Percentiles rank a stretch among this genome's conserved stretches.
These are phyloP conservation scores for Holacanthella duospinosa DNA, from an alignment of 2,888 invertebrate species.

Conservation along the genomic window DNA sequence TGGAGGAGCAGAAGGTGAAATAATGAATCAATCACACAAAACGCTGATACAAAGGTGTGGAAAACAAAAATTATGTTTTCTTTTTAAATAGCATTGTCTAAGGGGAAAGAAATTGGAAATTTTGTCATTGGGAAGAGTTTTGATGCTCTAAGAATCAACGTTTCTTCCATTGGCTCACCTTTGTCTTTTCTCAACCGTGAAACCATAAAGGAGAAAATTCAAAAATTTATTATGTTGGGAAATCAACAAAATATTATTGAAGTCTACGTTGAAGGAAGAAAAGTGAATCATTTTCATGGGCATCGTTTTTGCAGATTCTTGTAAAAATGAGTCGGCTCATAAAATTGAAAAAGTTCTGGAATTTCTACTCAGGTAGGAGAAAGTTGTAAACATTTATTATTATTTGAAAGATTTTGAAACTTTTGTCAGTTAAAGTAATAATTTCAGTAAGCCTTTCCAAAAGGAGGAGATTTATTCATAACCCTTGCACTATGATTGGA, in stretches of 20 bases:
- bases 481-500: neutral
- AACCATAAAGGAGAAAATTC: conserved; percentile 53
- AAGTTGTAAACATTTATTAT: neutral
- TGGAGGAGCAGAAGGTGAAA: conserved; percentile 75
- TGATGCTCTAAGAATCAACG: conserved; percentile 69
- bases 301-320: neutral
- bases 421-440: no score
- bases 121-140: conserved; percentile 72
- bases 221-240: conserved; percentile 66
- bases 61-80: conserved; percentile 22
- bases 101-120: conserved; percentile 66
- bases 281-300: conserved; percentile 13
- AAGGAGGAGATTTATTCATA: neutral
- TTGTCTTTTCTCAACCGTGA: conserved; percentile 40
- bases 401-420: neutral
- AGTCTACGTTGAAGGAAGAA: conserved; percentile 63
- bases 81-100: conserved; percentile 54
- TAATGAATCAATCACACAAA: neutral
- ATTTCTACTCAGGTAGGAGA: no score
- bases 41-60: neutral
- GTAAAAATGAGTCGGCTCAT: neutral
- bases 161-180: conserved; percentile 43
- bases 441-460: no score
- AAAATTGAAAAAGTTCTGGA: neutral
- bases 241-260: conserved; percentile 69